Evolutionary conservation across 1,140 invertebrate genomes (phyloP).

Genomic region (Tetramorium parvispinum): DNA sequence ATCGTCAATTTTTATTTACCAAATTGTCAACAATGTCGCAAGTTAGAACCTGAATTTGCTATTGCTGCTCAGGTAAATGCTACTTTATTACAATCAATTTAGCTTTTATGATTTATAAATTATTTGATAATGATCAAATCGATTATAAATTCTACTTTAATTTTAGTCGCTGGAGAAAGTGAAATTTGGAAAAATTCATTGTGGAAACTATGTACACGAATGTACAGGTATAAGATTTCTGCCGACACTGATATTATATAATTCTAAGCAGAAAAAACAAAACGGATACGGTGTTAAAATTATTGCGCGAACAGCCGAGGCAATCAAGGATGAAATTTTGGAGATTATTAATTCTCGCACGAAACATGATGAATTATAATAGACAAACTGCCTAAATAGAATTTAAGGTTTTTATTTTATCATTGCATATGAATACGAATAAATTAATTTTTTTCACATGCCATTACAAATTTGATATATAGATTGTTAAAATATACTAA

Average conservation of each 20-base stretch:
- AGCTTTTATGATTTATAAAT: background rate
- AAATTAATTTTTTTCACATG: background rate
- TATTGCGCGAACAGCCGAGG: constrained; percentile 58
- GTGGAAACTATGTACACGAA: constrained; percentile 83
- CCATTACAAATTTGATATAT: background rate
- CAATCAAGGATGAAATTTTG: constrained; percentile 68
- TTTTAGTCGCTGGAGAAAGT: constrained; percentile 86
- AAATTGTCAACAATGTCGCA: constrained; percentile 91
- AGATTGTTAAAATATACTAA: background rate
- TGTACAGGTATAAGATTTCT: constrained; percentile 86
- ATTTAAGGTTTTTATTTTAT: constrained; percentile 24
- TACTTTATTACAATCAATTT: constrained; percentile 24
- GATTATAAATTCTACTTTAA: constrained; percentile 43
- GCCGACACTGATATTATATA: constrained; percentile 85
- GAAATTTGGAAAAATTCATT: constrained; percentile 87
- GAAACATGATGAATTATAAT: constrained; percentile 59
- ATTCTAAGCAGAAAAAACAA: constrained; percentile 46
- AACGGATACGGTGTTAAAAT: constrained; percentile 67
- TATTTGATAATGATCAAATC: background rate
- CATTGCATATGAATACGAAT: background rate
- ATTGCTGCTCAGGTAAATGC: constrained; percentile 87
- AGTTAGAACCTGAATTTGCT: constrained; percentile 90
- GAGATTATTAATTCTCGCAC: constrained; percentile 23
- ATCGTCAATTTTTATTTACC: constrained; percentile 92
- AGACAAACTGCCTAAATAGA: constrained; percentile 16